Conservation (phyloP, 2,888 invertebrate genomes). For the Cosmorhoe ocellata region DNA sequence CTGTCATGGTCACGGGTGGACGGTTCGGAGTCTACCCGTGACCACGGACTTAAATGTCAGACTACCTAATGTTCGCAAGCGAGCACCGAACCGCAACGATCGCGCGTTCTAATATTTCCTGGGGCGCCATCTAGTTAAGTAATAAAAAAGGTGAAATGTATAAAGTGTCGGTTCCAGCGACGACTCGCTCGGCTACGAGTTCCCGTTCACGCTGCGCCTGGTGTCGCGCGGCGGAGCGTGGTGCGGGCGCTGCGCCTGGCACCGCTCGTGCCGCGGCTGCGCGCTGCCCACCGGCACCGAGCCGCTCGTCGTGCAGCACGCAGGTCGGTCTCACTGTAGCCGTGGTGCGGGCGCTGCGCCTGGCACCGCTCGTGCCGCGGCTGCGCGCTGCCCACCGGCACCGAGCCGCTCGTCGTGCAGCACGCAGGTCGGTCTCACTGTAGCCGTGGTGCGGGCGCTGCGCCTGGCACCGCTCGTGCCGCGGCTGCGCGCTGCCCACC, state of each 20-base stretch:
- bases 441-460: conserved; percentile 83
- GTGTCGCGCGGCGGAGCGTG: conserved; percentile 84
- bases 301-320: conserved; percentile 41
- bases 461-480: conserved; percentile 89
- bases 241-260: conserved; percentile 91
- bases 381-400: conserved; percentile 85
- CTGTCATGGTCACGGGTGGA: too few species aligned
- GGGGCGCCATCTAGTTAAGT: too few species aligned
- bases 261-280: conserved; percentile 93
- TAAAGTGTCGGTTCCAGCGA: conserved; percentile 85
- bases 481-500: conserved; percentile 90
- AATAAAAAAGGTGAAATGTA: too few species aligned
- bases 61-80: too few species aligned
- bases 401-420: conserved; percentile 50
- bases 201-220: conserved; percentile 93
- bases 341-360: conserved; percentile 82
- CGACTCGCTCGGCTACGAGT: conserved; percentile 95
- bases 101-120: too few species aligned
- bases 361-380: conserved; percentile 93
- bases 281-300: conserved; percentile 82
- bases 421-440: conserved; percentile 23
- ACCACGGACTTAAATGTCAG: too few species aligned
- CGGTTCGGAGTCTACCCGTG: too few species aligned
- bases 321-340: conserved; percentile 24
- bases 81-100: too few species aligned